Evolutionary conservation across 1,140 invertebrate genomes (phyloP).

Genomic region (Eufriesea mexicana): DNA sequence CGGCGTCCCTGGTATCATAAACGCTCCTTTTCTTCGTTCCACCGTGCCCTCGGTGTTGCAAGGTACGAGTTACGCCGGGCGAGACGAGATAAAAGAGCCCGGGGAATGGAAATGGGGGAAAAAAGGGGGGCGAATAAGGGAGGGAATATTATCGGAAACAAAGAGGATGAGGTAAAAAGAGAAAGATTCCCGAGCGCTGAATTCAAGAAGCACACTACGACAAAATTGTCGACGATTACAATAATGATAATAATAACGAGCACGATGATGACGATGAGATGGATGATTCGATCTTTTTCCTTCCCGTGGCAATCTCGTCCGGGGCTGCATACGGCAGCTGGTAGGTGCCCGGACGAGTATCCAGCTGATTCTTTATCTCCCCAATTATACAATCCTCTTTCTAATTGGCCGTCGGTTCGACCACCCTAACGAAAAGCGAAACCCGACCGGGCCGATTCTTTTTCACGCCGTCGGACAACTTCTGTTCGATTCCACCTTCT

Average conservation of each 20-base stretch:
- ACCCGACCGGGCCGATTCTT: conserved; percentile 52
- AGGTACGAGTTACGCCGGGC: no score
- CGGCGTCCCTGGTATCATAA: no score
- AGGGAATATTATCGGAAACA: neutral
- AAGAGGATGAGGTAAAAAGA: neutral
- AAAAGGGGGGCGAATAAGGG: neutral
- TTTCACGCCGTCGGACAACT: conserved; percentile 50
- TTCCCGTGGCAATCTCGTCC: conserved; percentile 28
- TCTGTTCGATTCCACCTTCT: conserved; percentile 12
- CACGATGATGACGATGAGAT: conserved; percentile 26
- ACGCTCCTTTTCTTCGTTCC: no score
- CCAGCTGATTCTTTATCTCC: conserved; percentile 68
- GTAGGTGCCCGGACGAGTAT: conserved; percentile 63
- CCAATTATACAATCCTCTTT: conserved; percentile 70
- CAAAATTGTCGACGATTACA: conserved; percentile 40
- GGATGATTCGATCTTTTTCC: conserved; percentile 41
- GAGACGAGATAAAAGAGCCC: no score
- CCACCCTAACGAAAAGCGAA: conserved; percentile 63
- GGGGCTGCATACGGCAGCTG: conserved; percentile 58
- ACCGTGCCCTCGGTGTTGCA: no score
- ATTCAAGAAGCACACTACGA: conserved; percentile 5
- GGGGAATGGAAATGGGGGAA: neutral
- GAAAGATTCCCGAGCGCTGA: neutral
- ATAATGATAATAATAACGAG: conserved; percentile 49
- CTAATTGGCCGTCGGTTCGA: conserved; percentile 63